Conservation (phyloP, 2,113 vertebrate species). For the Oryzias celebensis region DNA sequence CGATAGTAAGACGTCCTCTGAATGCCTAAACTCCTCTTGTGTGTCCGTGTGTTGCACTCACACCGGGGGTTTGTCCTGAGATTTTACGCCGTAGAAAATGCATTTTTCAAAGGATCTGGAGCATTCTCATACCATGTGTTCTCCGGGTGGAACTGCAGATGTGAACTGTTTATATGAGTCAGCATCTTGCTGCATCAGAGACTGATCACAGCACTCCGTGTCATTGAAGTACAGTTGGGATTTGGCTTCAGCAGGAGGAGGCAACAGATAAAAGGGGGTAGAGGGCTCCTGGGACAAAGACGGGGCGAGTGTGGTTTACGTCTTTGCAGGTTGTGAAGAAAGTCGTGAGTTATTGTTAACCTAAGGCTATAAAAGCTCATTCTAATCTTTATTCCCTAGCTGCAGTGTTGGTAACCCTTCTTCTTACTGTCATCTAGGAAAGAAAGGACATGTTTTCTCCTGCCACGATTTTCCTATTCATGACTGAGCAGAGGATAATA, state of each 20-base stretch:
- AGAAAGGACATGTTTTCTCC: constrained; percentile 8
- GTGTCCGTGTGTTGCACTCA: background rate
- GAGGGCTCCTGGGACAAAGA: constrained; percentile 26
- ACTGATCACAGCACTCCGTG: constrained; percentile 62
- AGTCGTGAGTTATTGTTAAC: constrained; percentile 29
- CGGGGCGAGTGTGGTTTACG: constrained; percentile 50
- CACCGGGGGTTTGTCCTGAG: background rate
- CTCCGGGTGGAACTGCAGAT: constrained; percentile 43
- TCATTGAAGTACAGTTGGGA: constrained; percentile 57
- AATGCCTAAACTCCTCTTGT: background rate
- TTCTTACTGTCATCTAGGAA: constrained; percentile 11
- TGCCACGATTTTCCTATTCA: constrained; percentile 24
- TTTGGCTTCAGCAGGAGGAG: constrained; percentile 36
- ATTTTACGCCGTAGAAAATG: background rate
- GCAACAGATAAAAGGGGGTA: background rate
- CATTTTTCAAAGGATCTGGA: background rate
- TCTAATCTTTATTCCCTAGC: constrained; percentile 8
- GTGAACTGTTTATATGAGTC: constrained; percentile 29
- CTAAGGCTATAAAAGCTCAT: constrained; percentile 39
- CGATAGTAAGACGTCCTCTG: background rate
- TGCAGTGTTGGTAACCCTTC: constrained; percentile 3
- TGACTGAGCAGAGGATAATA: constrained; percentile 11
- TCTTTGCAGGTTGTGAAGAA: constrained; percentile 38
- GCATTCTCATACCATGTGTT: background rate
- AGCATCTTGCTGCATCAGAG: constrained; percentile 58